Conservation (phyloP, 2,888 invertebrate genomes). For the Dascillus cervinus region DNA sequence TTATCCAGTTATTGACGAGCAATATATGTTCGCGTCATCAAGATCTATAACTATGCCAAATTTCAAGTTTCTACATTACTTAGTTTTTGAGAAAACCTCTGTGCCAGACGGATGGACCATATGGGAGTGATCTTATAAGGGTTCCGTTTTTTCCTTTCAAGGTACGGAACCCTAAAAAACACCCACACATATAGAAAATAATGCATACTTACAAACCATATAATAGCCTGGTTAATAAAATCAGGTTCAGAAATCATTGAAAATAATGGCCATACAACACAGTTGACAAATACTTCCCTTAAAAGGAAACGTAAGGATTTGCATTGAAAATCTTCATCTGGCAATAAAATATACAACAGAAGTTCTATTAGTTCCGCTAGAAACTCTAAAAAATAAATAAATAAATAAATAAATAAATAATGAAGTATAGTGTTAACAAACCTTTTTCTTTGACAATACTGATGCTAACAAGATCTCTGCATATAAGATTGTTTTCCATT, state of each 20-base stretch:
- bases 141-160: too few relatives aligned
- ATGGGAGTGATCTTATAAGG: too few relatives aligned
- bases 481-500: slow-evolving; percentile 71
- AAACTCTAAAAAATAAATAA: slow-evolving; percentile 51
- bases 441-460: slow-evolving; percentile 59
- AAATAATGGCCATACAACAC: slow-evolving; percentile 48
- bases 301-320: slow-evolving; percentile 69
- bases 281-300: slow-evolving; percentile 49
- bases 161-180: too few relatives aligned
- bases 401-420: neutral
- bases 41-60: too few relatives aligned
- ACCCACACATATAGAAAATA: too few relatives aligned
- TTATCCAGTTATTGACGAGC: too few relatives aligned
- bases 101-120: too few relatives aligned
- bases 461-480: slow-evolving; percentile 73
- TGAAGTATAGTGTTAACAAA: slow-evolving; percentile 23
- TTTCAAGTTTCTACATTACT: too few relatives aligned
- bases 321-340: slow-evolving; percentile 78
- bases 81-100: too few relatives aligned
- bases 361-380: slow-evolving; percentile 77
- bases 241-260: slow-evolving; percentile 80
- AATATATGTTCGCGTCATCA: too few relatives aligned
- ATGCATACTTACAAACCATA: slow-evolving; percentile 72
- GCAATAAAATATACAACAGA: slow-evolving; percentile 71
- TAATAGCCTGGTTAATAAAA: slow-evolving; percentile 82